Evolutionary conservation across 2,888 invertebrate species (phyloP), one percentile per base, ranked within the genome.

Genomic region (Sacculina carcini): DNA sequence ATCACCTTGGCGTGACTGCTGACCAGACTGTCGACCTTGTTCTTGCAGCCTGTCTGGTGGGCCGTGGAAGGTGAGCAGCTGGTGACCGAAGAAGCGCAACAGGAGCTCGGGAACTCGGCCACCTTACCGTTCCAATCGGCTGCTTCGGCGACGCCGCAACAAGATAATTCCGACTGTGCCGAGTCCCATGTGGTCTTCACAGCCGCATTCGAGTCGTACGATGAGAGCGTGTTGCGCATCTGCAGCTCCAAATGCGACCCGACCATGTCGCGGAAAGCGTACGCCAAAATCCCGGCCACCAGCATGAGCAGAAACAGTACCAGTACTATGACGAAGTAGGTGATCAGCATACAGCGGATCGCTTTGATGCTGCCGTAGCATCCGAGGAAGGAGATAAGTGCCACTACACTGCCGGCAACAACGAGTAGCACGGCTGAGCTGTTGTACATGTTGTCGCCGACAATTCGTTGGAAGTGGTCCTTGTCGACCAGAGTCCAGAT

Each of bases 311-410:
- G 79, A 68, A 89, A 86, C 59, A 90, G 77, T 58, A 89, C 71
- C 63, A 89, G 78, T 49, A 90, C 73, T 23, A 85, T 72, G 60
- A 87, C 79, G 69, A 87, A 86, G 66, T 86, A 86, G 85, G 82
- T 81, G 52, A 89, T 73, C 48, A 92, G 74, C 76, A 92, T 79
- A 66, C 89, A 90, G 66, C 85, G 81, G 62, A 89, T 79, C 72
- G 92, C 90, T 64, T 80, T 83, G 44, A 83, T 77, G n/a, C 90
- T 86, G 42, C 90, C 92, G 61, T 85, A 73, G 66, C 89, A 90
- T 52, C 92, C 92, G 56, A 92, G 74, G 65, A 87, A 78, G 10
- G 90, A 80, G 50, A 90, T 74, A 56, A 89, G 62, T 60, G 83
- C 76, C 54, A 86, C 77, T 55, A 83, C 70, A 29, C 78, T 73